Percentiles rank a stretch among this genome's conserved stretches.
phyloP scores from a whole-genome alignment of 2,888 invertebrate species.

The Hartigia nigra region DNA sequence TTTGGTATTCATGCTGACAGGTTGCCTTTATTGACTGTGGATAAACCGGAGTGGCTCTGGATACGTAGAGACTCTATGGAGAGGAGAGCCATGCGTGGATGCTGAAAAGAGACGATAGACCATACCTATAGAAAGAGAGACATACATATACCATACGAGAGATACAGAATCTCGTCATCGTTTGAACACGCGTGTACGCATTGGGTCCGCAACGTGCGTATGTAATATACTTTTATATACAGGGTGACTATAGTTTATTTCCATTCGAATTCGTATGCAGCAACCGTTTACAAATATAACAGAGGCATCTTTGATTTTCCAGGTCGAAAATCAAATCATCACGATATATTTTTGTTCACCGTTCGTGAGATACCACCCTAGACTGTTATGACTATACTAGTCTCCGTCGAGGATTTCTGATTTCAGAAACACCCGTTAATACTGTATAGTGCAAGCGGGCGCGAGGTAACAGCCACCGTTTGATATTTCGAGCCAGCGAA shows the following conservation, averaged over 20 bases:
- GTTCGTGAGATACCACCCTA: neutral
- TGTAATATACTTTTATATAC: neutral
- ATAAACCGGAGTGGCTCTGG: constrained; percentile 41
- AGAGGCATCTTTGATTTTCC: constrained; percentile 36
- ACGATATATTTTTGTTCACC: constrained; percentile 3
- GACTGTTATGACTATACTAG: neutral
- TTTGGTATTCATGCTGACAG: constrained; percentile 61
- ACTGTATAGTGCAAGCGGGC: neutral
- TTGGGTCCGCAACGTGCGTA: neutral
- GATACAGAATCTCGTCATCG: neutral
- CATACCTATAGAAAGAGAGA: neutral
- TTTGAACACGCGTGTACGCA: neutral
- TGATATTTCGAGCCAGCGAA: constrained; percentile 10
- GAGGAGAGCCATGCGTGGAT: neutral
- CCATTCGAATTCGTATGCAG: neutral
- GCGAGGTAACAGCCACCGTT: neutral
- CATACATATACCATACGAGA: neutral
- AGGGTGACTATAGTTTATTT: neutral
- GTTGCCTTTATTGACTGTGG: constrained; percentile 61
- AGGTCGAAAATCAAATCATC: constrained; percentile 40
- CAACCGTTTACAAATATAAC: neutral
- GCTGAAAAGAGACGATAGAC: neutral
- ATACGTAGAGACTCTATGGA: neutral
- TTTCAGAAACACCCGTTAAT: neutral
- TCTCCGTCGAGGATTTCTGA: neutral